A percentile compares a stretch with the other conserved stretches of the same genome.
Evolutionary conservation across 2,113 vertebrate species (phyloP).

Genomic region (Eurystomus gularis): DNA sequence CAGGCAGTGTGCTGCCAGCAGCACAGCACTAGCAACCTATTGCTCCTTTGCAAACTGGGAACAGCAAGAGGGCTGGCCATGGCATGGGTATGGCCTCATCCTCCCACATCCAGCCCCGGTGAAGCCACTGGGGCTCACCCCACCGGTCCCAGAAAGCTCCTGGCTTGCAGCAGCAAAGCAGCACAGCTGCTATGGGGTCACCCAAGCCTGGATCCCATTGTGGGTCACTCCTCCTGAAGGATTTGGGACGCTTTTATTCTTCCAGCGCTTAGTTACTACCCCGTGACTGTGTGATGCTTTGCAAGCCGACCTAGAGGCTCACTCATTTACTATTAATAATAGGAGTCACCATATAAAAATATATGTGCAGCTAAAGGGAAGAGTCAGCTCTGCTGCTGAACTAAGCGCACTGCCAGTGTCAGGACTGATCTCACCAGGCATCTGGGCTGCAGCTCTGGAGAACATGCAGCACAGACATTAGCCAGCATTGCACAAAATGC

Average conservation of each 20-base stretch:
- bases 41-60: neutral
- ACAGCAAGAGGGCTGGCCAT: neutral
- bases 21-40: neutral
- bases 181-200: fast-evolving
- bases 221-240: neutral
- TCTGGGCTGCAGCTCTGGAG: neutral
- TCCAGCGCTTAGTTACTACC: fast-evolving
- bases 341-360: neutral
- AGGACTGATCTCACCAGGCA: neutral
- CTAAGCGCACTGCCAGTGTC: neutral
- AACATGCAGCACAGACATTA: neutral
- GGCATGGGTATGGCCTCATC: neutral
- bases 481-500: neutral
- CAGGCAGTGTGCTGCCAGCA: neutral
- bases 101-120: neutral
- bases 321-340: neutral
- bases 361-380: neutral
- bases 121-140: neutral
- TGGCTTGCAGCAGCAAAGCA: neutral
- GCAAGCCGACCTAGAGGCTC: neutral
- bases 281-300: neutral
- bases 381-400: neutral
- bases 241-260: neutral
- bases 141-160: neutral
- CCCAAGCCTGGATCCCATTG: neutral